Evolutionary conservation across 2,888 invertebrate genomes (phyloP), one percentile per base, ranked within the genome.

Genomic region (Dromius quadrimaculatus): DNA sequence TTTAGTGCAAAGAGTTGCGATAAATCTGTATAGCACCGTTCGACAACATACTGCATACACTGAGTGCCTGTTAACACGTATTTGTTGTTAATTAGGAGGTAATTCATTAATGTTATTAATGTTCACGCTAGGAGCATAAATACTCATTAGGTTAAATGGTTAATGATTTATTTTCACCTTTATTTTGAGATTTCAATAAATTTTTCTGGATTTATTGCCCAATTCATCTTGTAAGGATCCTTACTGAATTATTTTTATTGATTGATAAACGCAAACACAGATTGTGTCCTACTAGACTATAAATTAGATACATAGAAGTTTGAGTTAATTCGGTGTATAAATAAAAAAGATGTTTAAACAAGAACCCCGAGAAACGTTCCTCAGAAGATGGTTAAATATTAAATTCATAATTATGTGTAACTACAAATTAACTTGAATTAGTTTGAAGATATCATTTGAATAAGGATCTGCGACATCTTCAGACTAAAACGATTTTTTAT

Each of bases 31-130:
- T n/a, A 45, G 43, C 43, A 22, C 23, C 23, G 63, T 43, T 63
- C 63, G 63, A 62, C 62, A 62, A 62, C 62, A 62, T 11, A 41
- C 15, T 28, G 28, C 61, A 43, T 63, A 13, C 20, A 28, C 64
- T 64, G 11, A 34, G 23, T n/a, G 65, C 41, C 11, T 50, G 65
- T 65, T 65, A 65, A 65, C 65, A 65, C 65, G 50, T 65, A 65
- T 65, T 65, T 65, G 65, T 65, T 65, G 65, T 65, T 65, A 65
- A 65, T 65, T 65, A 65, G 36, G 6, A 22, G 32, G 50, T 65
- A 50, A 65, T 65, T 65, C 65, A 65, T 65, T 65, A 65, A 50
- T 65, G 65, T 65, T 65, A 50, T 65, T 65, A 65, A 36, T 65
- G 65, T 65, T 65, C 22, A 64, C 64, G 64, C 64, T 64, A 45